Percentiles rank a stretch among this genome's conserved stretches.
These are phyloP conservation scores for Pocota personata DNA, from an alignment of 2,888 invertebrate species.

Conservation along the genomic window DNA sequence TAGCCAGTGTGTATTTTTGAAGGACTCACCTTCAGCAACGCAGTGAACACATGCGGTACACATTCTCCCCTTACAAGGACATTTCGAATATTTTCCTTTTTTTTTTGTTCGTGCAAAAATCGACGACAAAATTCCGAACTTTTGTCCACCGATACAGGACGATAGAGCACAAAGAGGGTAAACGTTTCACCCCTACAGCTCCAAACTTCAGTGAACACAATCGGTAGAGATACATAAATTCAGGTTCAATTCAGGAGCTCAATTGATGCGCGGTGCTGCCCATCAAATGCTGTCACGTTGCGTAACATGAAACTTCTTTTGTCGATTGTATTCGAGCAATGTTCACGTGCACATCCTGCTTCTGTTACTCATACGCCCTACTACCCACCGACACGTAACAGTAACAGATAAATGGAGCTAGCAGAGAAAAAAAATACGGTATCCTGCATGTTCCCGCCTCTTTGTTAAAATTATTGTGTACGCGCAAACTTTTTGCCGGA, in stretches of 20 bases:
- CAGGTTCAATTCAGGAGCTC: slow-evolving; percentile 57
- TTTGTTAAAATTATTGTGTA: slow-evolving; percentile 25
- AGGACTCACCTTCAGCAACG: slow-evolving; percentile 29
- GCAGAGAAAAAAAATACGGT: not conserved
- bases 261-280: slow-evolving; percentile 54
- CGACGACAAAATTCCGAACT: slow-evolving; percentile 36
- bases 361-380: not conserved
- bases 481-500: slow-evolving; percentile 2
- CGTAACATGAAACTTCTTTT: slow-evolving; percentile 62
- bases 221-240: slow-evolving; percentile 22
- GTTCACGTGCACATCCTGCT: slow-evolving; percentile 41
- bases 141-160: not conserved
- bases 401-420: slow-evolving; percentile 27
- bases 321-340: slow-evolving; percentile 45
- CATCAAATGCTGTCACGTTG: slow-evolving; percentile 66
- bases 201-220: slow-evolving; percentile 16
- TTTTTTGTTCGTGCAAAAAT: slow-evolving; percentile 18
- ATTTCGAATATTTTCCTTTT: slow-evolving; percentile 37
- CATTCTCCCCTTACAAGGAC: slow-evolving; percentile 4
- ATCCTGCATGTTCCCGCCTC: slow-evolving; percentile 19
- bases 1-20: slow-evolving; percentile 41
- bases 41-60: slow-evolving; percentile 16
- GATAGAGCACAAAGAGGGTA: not conserved
- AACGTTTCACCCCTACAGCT: not conserved
- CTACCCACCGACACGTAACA: not conserved